These are phyloP conservation scores for Apeira syringaria DNA, from an alignment of 2,888 invertebrate species.

Conservation along the genomic window DNA sequence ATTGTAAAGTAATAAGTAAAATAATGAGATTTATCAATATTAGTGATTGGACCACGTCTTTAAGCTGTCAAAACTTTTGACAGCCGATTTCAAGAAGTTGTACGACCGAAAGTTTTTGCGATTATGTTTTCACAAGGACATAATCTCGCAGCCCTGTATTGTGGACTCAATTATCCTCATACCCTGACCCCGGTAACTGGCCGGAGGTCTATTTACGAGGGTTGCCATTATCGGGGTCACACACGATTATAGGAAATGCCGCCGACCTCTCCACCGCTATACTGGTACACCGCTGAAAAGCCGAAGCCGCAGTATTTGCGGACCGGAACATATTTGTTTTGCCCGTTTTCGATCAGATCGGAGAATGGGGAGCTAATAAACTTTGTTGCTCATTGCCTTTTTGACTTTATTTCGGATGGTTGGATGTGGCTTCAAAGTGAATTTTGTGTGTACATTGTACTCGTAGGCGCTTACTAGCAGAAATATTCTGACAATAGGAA, in stretches of 20 bases:
- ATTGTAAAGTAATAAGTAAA: no score
- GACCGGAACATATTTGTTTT: slow-evolving; percentile 11
- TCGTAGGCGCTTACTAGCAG: no score
- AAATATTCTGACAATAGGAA: no score
- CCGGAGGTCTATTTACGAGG: slow-evolving; percentile 24
- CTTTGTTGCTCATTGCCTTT: slow-evolving; percentile 3
- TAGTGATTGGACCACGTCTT: no score
- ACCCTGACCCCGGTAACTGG: slow-evolving; percentile 15
- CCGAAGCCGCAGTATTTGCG: not conserved
- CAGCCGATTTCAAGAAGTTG: no score
- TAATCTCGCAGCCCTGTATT: not conserved
- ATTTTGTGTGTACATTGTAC: no score
- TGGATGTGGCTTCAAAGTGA: not conserved
- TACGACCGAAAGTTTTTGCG: no score
- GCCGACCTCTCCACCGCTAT: not conserved
- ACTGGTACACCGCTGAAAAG: not conserved
- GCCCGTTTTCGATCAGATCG: slow-evolving; percentile 8
- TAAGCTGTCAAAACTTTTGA: no score
- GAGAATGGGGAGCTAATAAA: slow-evolving; percentile 12
- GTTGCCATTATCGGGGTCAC: slow-evolving; percentile 18
- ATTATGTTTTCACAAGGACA: not conserved
- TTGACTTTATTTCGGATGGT: not conserved
- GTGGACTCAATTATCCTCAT: slow-evolving; percentile 21
- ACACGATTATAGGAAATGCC: slow-evolving; percentile 14
- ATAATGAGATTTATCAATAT: no score